phyloP scores from a whole-genome alignment of 2,888 invertebrate species.

The Sinelater perroti region DNA sequence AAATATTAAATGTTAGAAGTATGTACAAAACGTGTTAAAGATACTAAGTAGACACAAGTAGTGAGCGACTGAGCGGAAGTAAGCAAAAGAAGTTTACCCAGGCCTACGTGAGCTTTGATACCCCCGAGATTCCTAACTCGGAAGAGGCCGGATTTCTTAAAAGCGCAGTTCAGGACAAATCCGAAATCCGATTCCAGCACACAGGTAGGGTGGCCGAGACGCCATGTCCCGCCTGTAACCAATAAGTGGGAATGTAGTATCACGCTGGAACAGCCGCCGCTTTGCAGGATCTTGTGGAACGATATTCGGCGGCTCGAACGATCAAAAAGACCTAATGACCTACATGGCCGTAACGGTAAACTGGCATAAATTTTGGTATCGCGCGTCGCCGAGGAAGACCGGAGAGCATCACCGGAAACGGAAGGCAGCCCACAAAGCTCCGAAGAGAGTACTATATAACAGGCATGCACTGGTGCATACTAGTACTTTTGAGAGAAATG shows the following conservation, averaged over 20 bases:
- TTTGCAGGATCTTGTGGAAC: constrained; percentile 10
- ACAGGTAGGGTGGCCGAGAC: constrained; percentile 78
- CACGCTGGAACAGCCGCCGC: constrained; percentile 24
- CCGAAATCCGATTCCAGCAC: constrained; percentile 90
- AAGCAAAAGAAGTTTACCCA: constrained; percentile 71
- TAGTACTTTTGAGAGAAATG: background rate
- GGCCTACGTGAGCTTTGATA: constrained; percentile 87
- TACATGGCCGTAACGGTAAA: constrained; percentile 29
- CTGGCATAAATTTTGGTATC: constrained; percentile 18
- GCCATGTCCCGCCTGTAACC: constrained; percentile 69
- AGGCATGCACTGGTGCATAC: background rate
- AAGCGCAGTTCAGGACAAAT: constrained; percentile 89
- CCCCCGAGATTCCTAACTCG: constrained; percentile 91
- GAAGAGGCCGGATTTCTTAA: constrained; percentile 91
- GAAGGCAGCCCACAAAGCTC: constrained; percentile 19
- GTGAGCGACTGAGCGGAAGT: constrained; percentile 34
- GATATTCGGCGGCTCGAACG: constrained; percentile 25
- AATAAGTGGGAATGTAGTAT: constrained; percentile 47
- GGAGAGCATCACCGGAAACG: background rate
- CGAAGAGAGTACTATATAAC: constrained; percentile 16
- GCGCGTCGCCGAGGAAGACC: background rate
- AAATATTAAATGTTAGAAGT: constrained; percentile 15
- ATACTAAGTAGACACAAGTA: constrained; percentile 23
- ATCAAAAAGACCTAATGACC: constrained; percentile 38
- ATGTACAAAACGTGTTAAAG: constrained; percentile 31